A percentile compares a stretch with the other conserved stretches of the same genome.
Evolutionary conservation across 2,113 vertebrate genomes (phyloP).

Genomic region (Forbesichthys papilliferus): DNA sequence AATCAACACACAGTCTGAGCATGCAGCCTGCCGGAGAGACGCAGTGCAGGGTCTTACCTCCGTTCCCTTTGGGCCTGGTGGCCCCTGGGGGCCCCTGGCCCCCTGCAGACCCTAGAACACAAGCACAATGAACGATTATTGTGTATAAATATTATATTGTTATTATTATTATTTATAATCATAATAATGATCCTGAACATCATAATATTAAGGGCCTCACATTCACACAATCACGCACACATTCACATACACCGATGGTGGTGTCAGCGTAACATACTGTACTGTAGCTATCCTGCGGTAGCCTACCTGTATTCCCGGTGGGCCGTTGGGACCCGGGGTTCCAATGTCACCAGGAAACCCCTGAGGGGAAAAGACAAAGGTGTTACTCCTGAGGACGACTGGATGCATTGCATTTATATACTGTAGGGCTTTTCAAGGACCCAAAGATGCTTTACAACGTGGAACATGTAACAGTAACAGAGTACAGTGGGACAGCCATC

Average conservation of each 20-base stretch:
- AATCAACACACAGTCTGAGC: background rate
- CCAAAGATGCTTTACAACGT: too few relatives aligned
- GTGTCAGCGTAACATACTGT: too few relatives aligned
- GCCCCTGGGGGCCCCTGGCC: constrained; percentile 84
- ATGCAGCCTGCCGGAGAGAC: background rate
- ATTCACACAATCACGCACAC: too few relatives aligned
- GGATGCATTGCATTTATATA: too few relatives aligned
- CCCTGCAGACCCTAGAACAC: constrained; percentile 86
- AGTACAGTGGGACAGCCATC: too few relatives aligned
- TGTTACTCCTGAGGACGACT: too few relatives aligned
- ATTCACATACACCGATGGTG: too few relatives aligned
- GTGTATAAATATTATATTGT: background rate
- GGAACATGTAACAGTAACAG: too few relatives aligned
- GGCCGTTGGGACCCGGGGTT: constrained; percentile 90
- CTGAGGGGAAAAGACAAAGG: constrained; percentile 66
- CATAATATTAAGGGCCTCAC: background rate
- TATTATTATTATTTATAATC: background rate
- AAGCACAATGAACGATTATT: background rate
- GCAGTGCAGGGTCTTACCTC: constrained; percentile 77
- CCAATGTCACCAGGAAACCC: constrained; percentile 99
- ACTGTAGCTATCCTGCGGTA: too few relatives aligned
- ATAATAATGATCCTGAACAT: background rate
- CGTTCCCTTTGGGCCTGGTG: constrained; percentile 86
- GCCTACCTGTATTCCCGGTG: constrained; percentile 91
- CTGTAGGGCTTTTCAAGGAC: too few relatives aligned